Conservation (phyloP, 2,113 vertebrate species). For the Fulica atra region DNA sequence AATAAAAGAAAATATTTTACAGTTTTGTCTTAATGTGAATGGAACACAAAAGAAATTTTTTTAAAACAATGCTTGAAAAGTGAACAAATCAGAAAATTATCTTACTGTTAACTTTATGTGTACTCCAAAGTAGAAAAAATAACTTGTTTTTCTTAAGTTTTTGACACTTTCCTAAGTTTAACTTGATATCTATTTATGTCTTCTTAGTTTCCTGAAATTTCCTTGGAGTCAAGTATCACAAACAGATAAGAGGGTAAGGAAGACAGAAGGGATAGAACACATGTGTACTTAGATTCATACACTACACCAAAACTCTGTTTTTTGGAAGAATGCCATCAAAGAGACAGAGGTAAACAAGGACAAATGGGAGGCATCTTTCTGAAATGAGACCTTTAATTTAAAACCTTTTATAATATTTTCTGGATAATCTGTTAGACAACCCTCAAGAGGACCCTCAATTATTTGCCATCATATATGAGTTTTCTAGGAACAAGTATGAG, state of each 20-base stretch:
- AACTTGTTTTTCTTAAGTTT: background rate
- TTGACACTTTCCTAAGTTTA: background rate
- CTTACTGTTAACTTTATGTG: background rate
- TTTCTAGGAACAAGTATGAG: background rate
- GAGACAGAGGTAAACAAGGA: background rate
- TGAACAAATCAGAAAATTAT: background rate
- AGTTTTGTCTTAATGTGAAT: background rate
- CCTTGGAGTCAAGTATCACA: background rate
- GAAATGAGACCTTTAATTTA: background rate
- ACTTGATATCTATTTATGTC: background rate
- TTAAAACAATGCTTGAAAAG: background rate
- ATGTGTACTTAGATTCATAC: background rate
- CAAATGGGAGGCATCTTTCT: background rate
- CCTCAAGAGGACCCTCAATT: background rate
- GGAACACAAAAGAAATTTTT: background rate
- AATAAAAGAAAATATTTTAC: background rate
- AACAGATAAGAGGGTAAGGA: background rate
- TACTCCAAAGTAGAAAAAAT: background rate
- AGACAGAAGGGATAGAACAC: background rate
- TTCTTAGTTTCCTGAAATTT: background rate
- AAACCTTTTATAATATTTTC: background rate
- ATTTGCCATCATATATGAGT: background rate
- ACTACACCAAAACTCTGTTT: background rate
- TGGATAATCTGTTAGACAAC: background rate
- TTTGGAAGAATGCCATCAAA: background rate